Base-by-base conservation (phyloP, 2,888 invertebrate species). In the Lordiphosa andalusiaca region DNA sequence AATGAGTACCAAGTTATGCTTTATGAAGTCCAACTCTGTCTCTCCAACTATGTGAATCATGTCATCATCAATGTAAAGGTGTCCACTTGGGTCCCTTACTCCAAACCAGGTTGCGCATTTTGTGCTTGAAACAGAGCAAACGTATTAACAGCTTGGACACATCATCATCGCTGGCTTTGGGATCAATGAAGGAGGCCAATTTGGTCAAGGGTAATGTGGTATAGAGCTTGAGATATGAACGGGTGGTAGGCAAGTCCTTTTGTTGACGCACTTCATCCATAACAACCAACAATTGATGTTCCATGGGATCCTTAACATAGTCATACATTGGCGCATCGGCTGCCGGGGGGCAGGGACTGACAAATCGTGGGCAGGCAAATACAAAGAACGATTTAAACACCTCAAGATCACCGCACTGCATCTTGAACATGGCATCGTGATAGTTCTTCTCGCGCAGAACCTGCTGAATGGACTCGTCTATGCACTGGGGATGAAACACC, bases 11-110 rank as follows among this genome's bases (percentile, higher is more conserved):
- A 16, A 16, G 16, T 16, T 16, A 16, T 16, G 16, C 2, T 16
- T 16, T 2, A 16, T 16, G 16, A n/a, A n/a, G n/a, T n/a, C n/a
- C n/a, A n/a, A n/a, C n/a, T n/a, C n/a, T n/a, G n/a, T n/a, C n/a
- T n/a, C n/a, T n/a, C n/a, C n/a, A n/a, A n/a, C 99, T 88, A 99
- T 98, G 90, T 99, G 98, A 85, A 99, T 98, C 99, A 99, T 99
- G 85, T 98, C 96, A 89, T 97, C 96, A 90, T 99, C 98, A 82
- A 99, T 98, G 90, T 98, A 99, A 90, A 99, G 99, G 89, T 99
- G 92, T 3, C 96, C 96, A 62, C 96, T n/a, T 96, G 21, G 95
- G 92, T 0, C 97, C 96, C 88, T 96, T 96, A 6, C 94, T 95
- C 98, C 98, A 98, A 5, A 98, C 98, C 47, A 98, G 93, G 87